These are phyloP conservation scores for Cephonodes hylas DNA, from an alignment of 2,888 invertebrate species.

Conservation along the genomic window DNA sequence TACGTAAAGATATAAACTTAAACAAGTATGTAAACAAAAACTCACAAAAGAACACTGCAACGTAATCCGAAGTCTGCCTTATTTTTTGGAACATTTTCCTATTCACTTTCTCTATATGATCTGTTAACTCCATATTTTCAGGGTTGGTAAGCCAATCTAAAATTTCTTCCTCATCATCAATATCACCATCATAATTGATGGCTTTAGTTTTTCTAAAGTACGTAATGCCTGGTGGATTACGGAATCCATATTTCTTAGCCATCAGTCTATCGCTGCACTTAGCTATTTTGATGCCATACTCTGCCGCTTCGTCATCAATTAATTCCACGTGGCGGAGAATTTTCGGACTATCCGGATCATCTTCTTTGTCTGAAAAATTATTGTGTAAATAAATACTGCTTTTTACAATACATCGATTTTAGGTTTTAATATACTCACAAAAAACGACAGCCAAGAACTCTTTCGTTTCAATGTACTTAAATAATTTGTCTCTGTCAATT, in stretches of 20 bases:
- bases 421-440: conserved; percentile 85
- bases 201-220: conserved; percentile 94
- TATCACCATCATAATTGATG: conserved; percentile 95
- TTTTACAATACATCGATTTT: neutral
- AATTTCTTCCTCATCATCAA: conserved; percentile 94
- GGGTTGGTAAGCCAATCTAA: conserved; percentile 96
- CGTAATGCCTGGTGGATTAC: conserved; percentile 94
- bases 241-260: conserved; percentile 95
- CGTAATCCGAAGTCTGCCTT: conserved; percentile 92
- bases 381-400: neutral
- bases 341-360: conserved; percentile 89
- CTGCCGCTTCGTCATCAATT: conserved; percentile 94
- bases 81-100: conserved; percentile 96
- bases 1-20: conserved; percentile 21
- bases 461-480: conserved; percentile 92
- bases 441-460: conserved; percentile 96
- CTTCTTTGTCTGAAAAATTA: conserved; percentile 85
- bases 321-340: conserved; percentile 92
- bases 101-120: conserved; percentile 95
- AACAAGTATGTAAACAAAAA: conserved; percentile 32
- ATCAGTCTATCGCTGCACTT: conserved; percentile 93
- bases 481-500: conserved; percentile 90
- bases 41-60: conserved; percentile 97
- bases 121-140: conserved; percentile 95
- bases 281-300: conserved; percentile 94